These are phyloP conservation scores for Melitaea cinxia DNA, from an alignment of 1,140 invertebrate species.

Conservation along the genomic window DNA sequence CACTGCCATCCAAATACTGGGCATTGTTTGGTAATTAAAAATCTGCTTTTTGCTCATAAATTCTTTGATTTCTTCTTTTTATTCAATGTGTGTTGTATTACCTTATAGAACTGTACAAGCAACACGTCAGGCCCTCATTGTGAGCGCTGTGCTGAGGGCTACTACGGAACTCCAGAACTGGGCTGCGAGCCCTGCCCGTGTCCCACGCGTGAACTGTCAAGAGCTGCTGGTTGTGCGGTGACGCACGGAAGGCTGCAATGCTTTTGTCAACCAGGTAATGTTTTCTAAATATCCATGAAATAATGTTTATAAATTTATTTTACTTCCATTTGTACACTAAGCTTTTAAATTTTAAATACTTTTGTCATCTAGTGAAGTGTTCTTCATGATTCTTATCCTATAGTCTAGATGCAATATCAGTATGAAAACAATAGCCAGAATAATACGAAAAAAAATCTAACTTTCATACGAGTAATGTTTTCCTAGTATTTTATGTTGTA, in stretches of 20 bases:
- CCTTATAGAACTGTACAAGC: slow-evolving; percentile 88
- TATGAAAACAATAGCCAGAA: too few relatives aligned
- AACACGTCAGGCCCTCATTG: slow-evolving; percentile 91
- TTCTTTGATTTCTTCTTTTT: not conserved
- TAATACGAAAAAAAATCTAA: too few relatives aligned
- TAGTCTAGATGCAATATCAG: too few relatives aligned
- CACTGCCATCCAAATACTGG: slow-evolving; percentile 93
- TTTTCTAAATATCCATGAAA: not conserved
- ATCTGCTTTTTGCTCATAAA: not conserved
- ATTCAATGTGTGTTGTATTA: not conserved
- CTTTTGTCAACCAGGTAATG: slow-evolving; percentile 85
- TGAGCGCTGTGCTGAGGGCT: slow-evolving; percentile 90
- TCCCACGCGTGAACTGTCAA: slow-evolving; percentile 87
- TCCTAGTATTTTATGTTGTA: too few relatives aligned
- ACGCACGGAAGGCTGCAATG: slow-evolving; percentile 84
- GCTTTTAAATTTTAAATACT: too few relatives aligned
- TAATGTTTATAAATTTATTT: too few relatives aligned
- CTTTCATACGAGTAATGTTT: too few relatives aligned
- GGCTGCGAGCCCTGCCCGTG: slow-evolving; percentile 94
- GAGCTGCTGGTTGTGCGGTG: slow-evolving; percentile 87
- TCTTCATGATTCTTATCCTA: too few relatives aligned
- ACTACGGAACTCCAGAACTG: slow-evolving; percentile 89
- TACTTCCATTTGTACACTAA: too few relatives aligned
- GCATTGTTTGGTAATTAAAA: slow-evolving; percentile 88
- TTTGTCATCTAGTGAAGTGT: too few relatives aligned